Evolutionary conservation across 2,888 invertebrate genomes (phyloP), one percentile per base, ranked within the genome.

Genomic region (Rhingia campestris): DNA sequence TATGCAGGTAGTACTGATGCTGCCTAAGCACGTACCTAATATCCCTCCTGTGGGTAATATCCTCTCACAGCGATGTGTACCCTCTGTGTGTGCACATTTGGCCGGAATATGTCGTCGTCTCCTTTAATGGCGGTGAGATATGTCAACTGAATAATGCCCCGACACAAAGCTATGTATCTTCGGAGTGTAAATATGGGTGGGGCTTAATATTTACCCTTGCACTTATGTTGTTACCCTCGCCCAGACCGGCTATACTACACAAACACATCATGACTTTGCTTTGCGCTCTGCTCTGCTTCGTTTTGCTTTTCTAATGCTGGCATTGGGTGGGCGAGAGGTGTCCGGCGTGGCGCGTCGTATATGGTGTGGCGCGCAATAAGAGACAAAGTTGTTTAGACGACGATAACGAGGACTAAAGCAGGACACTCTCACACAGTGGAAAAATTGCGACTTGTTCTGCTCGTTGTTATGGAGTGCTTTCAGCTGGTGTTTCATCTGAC

Each of bases 41-140:
- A 73, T 74, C 69, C 64, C 81, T 82, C 81, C 81, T 67, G 77
- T 77, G 81, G 77, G 77, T 73, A 72, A 66, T 80, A 66, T 73
- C 39, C 51, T 67, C 53, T 63, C 51, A 63, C 56, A 51, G 51
- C 64, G 61, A 64, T 45, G 30, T 45, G 63, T 72, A 41, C 72
- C 61, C 43, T 63, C 53, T 84, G 59, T 84, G 66, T 84, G 84
- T 80, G 80, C 80, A 84, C 84, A 84, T 80, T 84, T 70, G 75
- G 74, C 80, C 84, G 79, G 80, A 80, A 84, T 82, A 89, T 89
- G 88, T 89, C 86, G 87, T 89, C 89, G 89, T 89, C 89, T 84
- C 74, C 74, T 75, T 81, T 85, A 81, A 85, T 85, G 85, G 85
- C 85, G 81, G 85, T 81, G 85, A 75, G 85, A 85, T 85, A 85